Evolutionary conservation across 2,113 vertebrate species (phyloP).

Genomic region (Oncorhynchus mykiss): DNA sequence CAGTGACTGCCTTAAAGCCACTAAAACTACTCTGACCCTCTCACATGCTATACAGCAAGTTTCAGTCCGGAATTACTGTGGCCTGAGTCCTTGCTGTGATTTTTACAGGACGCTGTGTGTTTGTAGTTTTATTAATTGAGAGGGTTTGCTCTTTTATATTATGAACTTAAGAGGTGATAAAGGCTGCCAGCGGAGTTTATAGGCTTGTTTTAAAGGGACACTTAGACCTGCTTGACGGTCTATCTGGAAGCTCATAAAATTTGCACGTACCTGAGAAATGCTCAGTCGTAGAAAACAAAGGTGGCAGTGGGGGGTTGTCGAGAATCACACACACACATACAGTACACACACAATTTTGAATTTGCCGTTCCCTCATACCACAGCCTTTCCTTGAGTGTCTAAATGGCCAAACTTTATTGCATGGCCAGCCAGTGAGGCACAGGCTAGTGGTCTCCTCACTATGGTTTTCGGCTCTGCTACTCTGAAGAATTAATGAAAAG

Average conservation of each 20-base stretch:
- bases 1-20: conserved; percentile 38
- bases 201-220: conserved; percentile 68
- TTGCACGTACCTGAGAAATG: conserved; percentile 73
- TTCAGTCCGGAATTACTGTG: neutral
- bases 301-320: conserved; percentile 53
- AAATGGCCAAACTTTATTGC: conserved; percentile 68
- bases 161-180: conserved; percentile 60
- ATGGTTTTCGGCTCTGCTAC: conserved; percentile 73
- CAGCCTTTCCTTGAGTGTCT: conserved; percentile 42
- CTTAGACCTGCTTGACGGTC: conserved; percentile 58
- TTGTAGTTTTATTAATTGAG: conserved; percentile 47
- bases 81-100: conserved; percentile 45
- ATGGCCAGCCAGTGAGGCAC: conserved; percentile 46
- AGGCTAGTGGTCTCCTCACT: conserved; percentile 67
- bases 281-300: conserved; percentile 58
- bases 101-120: conserved; percentile 22
- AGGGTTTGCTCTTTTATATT: conserved; percentile 52
- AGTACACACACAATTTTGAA: conserved; percentile 45
- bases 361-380: conserved; percentile 55
- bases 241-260: conserved; percentile 76
- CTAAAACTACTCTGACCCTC: conserved; percentile 6
- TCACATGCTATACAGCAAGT: conserved; percentile 2
- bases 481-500: conserved; percentile 77
- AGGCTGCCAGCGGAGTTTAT: conserved; percentile 63
- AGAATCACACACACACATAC: conserved; percentile 18